Base-by-base conservation (phyloP, 2,797 vertebrate species). In the Leptoclinus maculatus region DNA sequence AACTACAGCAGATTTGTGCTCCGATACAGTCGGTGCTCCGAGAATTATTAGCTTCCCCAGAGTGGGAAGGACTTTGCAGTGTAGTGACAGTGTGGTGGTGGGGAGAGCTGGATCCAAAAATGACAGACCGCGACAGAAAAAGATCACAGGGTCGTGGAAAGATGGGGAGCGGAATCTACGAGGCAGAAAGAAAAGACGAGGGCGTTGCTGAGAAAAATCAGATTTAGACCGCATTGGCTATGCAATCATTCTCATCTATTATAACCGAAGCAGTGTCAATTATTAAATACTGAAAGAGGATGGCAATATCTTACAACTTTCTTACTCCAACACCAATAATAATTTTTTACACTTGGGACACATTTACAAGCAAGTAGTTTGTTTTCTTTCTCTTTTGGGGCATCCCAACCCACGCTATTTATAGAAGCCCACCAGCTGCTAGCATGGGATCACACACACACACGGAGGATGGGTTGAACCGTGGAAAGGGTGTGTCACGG, bases 401-500 rank as follows among this genome's bases (percentile, higher is more conserved):
- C 64, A 76, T 80, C 60, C 63, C 67, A 53, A 23, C 71, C 12
- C 34, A 21, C 5, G 0, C 76, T 91, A 91, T 91, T 84, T 82
- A 87, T 91, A 88, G 87, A 80, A 65, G 25, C 45, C 58, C 74
- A 76, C 82, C 89, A 91, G 84, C 91, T 93, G 93, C 79, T 82
- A 62, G 56, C 66, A 83, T 63, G 59, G 83, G 76, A 75, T 87
- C 87, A 78, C 88, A 88, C 47, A 80, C 63, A 81, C 56, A 84
- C 19, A 51, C 53, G 85, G 71, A 85, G 87, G 84, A 91, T 87
- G 92, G 90, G 89, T 70, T 86, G 88, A 71, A 87, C 87, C 0
- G 4, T 88, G 87, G 82, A 68, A 91, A 88, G 91, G 90, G 88
- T 79, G 91, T 87, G 87, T 83, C 79, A n/a, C 34, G 32, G 65